phyloP scores from a whole-genome alignment of 2,888 invertebrate genomes.

The Tethea ocularis region DNA sequence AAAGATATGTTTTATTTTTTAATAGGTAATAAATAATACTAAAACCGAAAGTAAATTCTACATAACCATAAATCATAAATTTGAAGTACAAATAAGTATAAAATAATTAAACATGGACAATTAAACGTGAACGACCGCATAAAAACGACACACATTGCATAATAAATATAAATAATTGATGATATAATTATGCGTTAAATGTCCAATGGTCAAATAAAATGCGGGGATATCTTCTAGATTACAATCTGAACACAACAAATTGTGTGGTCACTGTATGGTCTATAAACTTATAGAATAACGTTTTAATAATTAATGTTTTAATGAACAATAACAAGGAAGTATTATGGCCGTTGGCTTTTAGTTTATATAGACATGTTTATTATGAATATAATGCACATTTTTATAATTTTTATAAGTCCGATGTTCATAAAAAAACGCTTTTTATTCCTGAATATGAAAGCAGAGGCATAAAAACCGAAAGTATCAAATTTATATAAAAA shows the following conservation, averaged over 20 bases:
- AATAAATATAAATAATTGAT: constrained; percentile 5
- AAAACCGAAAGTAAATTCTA: no score
- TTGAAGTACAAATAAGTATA: background rate
- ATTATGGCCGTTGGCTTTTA: background rate
- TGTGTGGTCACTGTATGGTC: background rate
- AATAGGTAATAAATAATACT: no score
- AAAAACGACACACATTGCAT: constrained; percentile 4
- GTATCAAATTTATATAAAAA: no score
- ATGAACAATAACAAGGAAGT: background rate
- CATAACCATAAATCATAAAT: background rate
- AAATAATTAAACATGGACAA: background rate
- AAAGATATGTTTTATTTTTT: no score
- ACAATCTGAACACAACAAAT: background rate
- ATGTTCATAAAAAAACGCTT: no score
- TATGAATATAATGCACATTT: no score
- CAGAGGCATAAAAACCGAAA: no score
- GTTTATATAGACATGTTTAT: background rate
- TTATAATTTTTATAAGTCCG: no score
- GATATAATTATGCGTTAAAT: constrained; percentile 1
- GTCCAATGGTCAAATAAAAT: constrained; percentile 2
- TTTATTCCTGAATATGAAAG: no score
- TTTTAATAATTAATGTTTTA: background rate
- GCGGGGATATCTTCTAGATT: background rate
- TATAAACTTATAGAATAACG: background rate
- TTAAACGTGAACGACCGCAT: background rate